Conservation (phyloP, 2,888 invertebrate genomes). For the Pollenia angustigena region DNA sequence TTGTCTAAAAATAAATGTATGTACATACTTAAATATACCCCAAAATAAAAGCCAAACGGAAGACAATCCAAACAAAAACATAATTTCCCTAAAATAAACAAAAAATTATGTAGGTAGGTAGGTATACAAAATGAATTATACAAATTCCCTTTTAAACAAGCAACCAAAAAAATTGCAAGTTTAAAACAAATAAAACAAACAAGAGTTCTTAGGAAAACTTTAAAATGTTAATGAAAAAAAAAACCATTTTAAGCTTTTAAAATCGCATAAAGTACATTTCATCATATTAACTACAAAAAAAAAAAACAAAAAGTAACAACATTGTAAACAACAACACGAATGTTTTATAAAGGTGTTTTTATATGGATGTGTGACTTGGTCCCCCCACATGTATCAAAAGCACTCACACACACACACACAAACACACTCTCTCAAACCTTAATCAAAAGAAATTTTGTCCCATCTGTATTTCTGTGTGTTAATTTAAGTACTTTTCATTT, state of each 20-base stretch:
- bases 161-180: background rate
- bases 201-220: background rate
- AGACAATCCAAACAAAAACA: no score
- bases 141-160: background rate
- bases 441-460: constrained; percentile 21
- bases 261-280: background rate
- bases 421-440: background rate
- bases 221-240: background rate
- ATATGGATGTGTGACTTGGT: background rate
- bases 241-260: constrained; percentile 6
- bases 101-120: no score
- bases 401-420: background rate
- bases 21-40: no score
- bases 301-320: background rate
- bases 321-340: no score
- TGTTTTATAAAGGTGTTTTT: no score
- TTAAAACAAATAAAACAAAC: background rate
- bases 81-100: no score
- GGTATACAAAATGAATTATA: no score
- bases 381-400: constrained; percentile 35
- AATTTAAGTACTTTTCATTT: constrained; percentile 52
- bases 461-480: constrained; percentile 59
- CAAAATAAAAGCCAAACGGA: no score
- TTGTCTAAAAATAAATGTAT: no score
- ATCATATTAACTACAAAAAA: background rate